A percentile compares a stretch with the other conserved stretches of the same genome.
phyloP scores from a whole-genome alignment of 2,888 invertebrate species.

The Spodoptera exigua region DNA sequence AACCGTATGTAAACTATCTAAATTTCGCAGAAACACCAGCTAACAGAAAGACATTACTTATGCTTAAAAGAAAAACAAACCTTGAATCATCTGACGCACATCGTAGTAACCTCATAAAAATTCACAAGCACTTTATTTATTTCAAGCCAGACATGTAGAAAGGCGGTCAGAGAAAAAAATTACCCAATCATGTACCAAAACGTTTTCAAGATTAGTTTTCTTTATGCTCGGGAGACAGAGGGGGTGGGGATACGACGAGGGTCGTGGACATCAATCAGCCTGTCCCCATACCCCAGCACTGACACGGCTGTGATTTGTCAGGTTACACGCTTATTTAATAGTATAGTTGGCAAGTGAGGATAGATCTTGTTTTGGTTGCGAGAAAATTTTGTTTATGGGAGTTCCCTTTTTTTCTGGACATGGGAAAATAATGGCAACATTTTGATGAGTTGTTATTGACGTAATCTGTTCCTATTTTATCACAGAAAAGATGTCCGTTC shows the following conservation, averaged over 20 bases:
- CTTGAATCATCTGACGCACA: constrained; percentile 8
- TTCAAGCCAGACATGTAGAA: constrained; percentile 45
- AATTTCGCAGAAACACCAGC: too few species aligned
- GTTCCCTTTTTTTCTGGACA: neutral
- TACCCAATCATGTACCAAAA: constrained; percentile 61
- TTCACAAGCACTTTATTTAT: constrained; percentile 45
- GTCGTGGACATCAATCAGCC: constrained; percentile 72
- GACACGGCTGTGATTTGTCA: constrained; percentile 75
- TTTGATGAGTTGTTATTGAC: too few species aligned
- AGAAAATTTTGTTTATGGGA: constrained; percentile 1
- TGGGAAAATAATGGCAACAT: too few species aligned
- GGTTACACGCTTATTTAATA: constrained; percentile 63
- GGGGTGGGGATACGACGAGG: constrained; percentile 62
- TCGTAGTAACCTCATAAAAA: constrained; percentile 35
- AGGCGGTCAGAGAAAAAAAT: constrained; percentile 57
- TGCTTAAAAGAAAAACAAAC: constrained; percentile 14
- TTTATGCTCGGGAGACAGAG: constrained; percentile 60
- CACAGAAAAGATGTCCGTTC: neutral
- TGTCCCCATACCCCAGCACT: constrained; percentile 52
- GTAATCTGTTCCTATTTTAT: too few species aligned
- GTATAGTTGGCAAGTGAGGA: constrained; percentile 64
- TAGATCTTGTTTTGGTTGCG: constrained; percentile 33
- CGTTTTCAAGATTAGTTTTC: constrained; percentile 62
- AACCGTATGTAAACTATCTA: neutral
- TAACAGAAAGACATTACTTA: constrained; percentile 1